Conservation (phyloP, 2,888 invertebrate species). For the Junonia oenone region DNA sequence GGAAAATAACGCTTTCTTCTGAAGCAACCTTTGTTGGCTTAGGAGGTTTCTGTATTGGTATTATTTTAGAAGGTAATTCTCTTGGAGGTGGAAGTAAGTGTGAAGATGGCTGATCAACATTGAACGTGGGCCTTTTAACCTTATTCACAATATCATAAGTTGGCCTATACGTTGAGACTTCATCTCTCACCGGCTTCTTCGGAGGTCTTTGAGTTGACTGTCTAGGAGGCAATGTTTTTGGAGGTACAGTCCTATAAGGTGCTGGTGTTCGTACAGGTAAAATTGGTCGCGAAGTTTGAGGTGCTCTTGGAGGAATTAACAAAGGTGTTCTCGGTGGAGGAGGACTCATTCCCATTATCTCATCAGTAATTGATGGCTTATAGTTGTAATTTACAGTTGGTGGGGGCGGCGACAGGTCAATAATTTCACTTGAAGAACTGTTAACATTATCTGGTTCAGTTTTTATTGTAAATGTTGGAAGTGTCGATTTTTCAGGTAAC, state of each 20-base stretch:
- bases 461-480: conserved; percentile 54
- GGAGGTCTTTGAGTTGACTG: conserved; percentile 50
- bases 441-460: conserved; percentile 46
- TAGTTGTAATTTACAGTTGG: conserved; percentile 64
- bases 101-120: conserved; percentile 62
- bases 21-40: conserved; percentile 33
- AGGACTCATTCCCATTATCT: conserved; percentile 79
- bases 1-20: conserved; percentile 57
- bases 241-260: conserved; percentile 56
- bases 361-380: conserved; percentile 65
- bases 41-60: conserved; percentile 40
- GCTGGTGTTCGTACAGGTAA: conserved; percentile 54
- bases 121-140: conserved; percentile 54
- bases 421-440: conserved; percentile 59
- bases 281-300: conserved; percentile 52
- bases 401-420: conserved; percentile 74
- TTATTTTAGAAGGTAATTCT: conserved; percentile 44
- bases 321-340: conserved; percentile 63
- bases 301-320: conserved; percentile 46
- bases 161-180: conserved; percentile 68
- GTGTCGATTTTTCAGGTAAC: conserved; percentile 47
- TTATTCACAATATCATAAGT: conserved; percentile 59
- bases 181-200: conserved; percentile 58
- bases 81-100: conserved; percentile 61
- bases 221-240: conserved; percentile 53